A percentile compares a stretch with the other conserved stretches of the same genome.
phyloP scores from a whole-genome alignment of 2,113 vertebrate species.

The Prochilodus magdalenae region DNA sequence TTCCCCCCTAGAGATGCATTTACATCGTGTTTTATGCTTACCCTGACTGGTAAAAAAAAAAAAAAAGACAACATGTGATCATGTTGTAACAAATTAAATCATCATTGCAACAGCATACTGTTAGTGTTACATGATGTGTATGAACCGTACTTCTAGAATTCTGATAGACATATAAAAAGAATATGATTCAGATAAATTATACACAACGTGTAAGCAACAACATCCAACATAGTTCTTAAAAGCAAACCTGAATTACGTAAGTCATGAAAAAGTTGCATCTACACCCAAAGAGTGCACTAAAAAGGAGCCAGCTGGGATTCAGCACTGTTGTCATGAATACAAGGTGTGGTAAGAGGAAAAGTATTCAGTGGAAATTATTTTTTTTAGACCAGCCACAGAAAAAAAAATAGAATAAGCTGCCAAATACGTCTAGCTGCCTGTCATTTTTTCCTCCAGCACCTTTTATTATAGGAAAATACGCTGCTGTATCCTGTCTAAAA shows the following conservation, averaged over 20 bases:
- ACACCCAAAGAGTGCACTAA: too few relatives aligned
- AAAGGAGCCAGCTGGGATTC: not conserved
- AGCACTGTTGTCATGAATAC: constrained; percentile 2
- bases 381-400: not conserved
- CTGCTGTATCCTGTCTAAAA: constrained; percentile 27
- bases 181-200: too few relatives aligned
- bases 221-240: too few relatives aligned
- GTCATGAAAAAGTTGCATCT: not conserved
- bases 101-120: too few relatives aligned
- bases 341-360: not conserved
- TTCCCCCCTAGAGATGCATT: not conserved
- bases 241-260: not conserved
- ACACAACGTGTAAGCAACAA: too few relatives aligned
- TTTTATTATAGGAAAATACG: constrained; percentile 22
- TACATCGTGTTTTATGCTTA: too few relatives aligned
- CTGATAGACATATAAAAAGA: too few relatives aligned
- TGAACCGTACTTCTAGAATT: too few relatives aligned
- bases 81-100: too few relatives aligned
- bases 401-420: not conserved
- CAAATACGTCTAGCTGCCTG: not conserved
- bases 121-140: too few relatives aligned
- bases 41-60: too few relatives aligned
- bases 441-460: not conserved
- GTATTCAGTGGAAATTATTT: constrained; percentile 11
- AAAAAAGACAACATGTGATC: too few relatives aligned